Conservation (phyloP, 2,888 invertebrate species). For the Lasius fuliginosus region DNA sequence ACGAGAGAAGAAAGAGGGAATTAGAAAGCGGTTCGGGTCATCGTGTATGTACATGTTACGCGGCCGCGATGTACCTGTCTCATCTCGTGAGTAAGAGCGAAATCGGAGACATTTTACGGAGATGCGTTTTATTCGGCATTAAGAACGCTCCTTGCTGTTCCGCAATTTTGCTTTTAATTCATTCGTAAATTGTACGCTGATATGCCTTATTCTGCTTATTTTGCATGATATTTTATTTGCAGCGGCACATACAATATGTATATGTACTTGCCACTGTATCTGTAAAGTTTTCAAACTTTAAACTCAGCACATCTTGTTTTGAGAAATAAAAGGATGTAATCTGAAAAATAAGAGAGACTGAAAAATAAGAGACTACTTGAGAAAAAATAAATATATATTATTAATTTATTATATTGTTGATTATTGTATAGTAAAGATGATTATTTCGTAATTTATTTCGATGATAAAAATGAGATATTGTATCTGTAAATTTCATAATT, state of each 20-base stretch:
- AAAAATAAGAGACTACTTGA: no score
- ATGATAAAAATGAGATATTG: not conserved
- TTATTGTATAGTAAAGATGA: not conserved
- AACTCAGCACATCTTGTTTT: not conserved
- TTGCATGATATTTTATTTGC: not conserved
- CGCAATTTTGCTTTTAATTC: not conserved
- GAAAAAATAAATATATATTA: not conserved
- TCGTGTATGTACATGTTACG: conserved; percentile 5
- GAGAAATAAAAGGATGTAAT: not conserved
- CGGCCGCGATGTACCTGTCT: conserved; percentile 58
- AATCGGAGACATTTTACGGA: not conserved
- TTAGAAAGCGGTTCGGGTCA: conserved; percentile 53
- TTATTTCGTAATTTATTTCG: not conserved
- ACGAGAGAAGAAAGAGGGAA: conserved; percentile 37
- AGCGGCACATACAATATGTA: not conserved
- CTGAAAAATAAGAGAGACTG: not conserved
- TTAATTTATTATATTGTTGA: not conserved
- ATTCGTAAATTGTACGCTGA: not conserved
- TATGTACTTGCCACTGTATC: no score
- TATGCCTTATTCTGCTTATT: not conserved
- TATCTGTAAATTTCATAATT: not conserved
- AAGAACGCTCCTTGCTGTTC: not conserved
- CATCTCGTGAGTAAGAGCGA: conserved; percentile 62
- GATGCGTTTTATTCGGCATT: not conserved
- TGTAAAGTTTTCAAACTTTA: not conserved